Evolutionary conservation across 1,140 invertebrate species (phyloP).

Genomic region (Samia ricini): DNA sequence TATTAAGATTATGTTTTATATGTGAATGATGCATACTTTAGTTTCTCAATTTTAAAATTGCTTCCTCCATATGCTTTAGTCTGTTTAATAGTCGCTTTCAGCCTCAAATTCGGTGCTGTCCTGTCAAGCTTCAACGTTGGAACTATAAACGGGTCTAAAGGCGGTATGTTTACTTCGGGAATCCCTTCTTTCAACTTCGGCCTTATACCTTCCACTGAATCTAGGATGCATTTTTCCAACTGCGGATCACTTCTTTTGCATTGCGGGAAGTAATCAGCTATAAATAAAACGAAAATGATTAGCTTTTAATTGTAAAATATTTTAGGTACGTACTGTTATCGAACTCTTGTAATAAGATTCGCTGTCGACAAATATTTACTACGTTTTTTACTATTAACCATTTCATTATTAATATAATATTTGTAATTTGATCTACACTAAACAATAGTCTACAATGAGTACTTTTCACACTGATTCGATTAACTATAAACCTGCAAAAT

Average conservation of each 20-base stretch:
- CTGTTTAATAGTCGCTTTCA: slow-evolving; percentile 83
- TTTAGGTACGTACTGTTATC: not conserved
- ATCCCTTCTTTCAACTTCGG: slow-evolving; percentile 81
- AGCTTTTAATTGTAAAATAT: too few relatives aligned
- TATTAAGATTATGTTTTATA: too few relatives aligned
- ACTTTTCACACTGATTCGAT: too few relatives aligned
- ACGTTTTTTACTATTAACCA: too few relatives aligned
- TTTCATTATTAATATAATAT: too few relatives aligned
- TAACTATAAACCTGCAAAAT: too few relatives aligned
- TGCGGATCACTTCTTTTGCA: slow-evolving; percentile 80
- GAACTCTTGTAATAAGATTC: too few relatives aligned
- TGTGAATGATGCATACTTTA: slow-evolving; percentile 78
- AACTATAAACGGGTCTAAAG: slow-evolving; percentile 81
- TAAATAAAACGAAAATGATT: slow-evolving; percentile 20
- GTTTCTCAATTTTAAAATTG: slow-evolving; percentile 80
- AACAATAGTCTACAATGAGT: too few relatives aligned
- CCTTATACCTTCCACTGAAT: slow-evolving; percentile 78
- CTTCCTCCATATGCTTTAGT: slow-evolving; percentile 80
- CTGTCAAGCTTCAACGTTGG: slow-evolving; percentile 82
- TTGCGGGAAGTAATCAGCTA: slow-evolving; percentile 79
- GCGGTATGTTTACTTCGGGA: slow-evolving; percentile 80
- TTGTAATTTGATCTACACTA: too few relatives aligned
- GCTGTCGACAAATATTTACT: too few relatives aligned
- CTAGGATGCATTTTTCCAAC: slow-evolving; percentile 79
- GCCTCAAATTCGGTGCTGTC: slow-evolving; percentile 80